Conservation (phyloP, 2,888 invertebrate genomes). For the Caenorhabditis parvicauda region DNA sequence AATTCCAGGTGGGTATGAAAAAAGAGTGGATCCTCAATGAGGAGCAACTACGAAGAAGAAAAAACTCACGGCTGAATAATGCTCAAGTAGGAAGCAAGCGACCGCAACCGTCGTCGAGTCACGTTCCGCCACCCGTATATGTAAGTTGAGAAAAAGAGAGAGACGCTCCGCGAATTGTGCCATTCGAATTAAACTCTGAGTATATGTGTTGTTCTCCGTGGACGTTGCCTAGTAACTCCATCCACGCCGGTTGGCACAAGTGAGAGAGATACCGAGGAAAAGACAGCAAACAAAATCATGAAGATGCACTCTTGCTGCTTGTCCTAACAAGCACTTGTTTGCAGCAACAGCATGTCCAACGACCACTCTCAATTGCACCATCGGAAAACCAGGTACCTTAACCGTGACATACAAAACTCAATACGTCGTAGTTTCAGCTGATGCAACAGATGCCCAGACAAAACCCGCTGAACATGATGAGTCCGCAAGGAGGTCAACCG, state of each 20-base stretch:
- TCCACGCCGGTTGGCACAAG: too few species aligned
- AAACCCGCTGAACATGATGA: constrained; percentile 17
- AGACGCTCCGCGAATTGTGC: too few species aligned
- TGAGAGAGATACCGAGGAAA: too few species aligned
- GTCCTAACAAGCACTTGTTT: not conserved
- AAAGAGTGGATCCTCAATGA: constrained; percentile 89
- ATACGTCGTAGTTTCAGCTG: constrained; percentile 8
- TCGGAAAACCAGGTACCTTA: constrained; percentile 14
- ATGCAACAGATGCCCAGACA: constrained; percentile 19
- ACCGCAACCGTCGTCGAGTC: too few species aligned
- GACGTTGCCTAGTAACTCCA: too few species aligned
- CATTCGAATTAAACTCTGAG: too few species aligned
- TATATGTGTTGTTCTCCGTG: too few species aligned
- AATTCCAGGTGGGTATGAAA: constrained; percentile 54
- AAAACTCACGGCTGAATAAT: constrained; percentile 59
- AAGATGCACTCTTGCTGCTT: too few species aligned
- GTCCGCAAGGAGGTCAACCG: constrained; percentile 27
- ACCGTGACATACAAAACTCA: not conserved
- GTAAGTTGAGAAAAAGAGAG: too few species aligned
- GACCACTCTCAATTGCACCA: constrained; percentile 22
- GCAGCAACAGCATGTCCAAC: constrained; percentile 17
- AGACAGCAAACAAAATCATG: too few species aligned
- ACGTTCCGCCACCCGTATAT: too few species aligned
- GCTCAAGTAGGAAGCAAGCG: constrained; percentile 22
- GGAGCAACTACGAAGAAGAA: constrained; percentile 70